These are phyloP conservation scores for Zaprionus africanus DNA, from an alignment of 1,140 invertebrate genomes.

Conservation along the genomic window DNA sequence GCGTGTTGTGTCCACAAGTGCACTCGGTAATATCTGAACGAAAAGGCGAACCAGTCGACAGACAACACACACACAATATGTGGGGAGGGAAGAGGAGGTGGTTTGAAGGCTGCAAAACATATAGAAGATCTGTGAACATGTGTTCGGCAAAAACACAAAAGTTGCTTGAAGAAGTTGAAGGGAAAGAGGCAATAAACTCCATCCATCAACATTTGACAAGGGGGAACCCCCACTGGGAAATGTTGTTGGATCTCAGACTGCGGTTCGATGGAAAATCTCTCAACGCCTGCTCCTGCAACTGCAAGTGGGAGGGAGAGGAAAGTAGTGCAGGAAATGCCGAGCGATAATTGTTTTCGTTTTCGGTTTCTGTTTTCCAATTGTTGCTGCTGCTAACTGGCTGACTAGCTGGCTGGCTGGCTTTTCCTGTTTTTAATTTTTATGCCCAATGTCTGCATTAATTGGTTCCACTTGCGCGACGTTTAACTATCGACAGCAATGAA, in stretches of 20 bases:
- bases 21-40: slow-evolving; percentile 25
- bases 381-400: slow-evolving; percentile 9
- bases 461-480: slow-evolving; percentile 76
- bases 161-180: neutral
- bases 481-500: slow-evolving; percentile 64
- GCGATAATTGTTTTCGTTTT: slow-evolving; percentile 36
- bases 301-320: slow-evolving; percentile 2
- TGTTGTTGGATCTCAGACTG: neutral
- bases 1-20: slow-evolving; percentile 41
- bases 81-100: neutral
- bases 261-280: slow-evolving; percentile 4
- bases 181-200: slow-evolving; percentile 27
- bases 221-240: slow-evolving; percentile 29
- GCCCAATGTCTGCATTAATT: slow-evolving; percentile 62
- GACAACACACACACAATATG: slow-evolving; percentile 17
- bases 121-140: slow-evolving; percentile 71
- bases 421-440: slow-evolving; percentile 52
- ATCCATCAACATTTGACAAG: slow-evolving; percentile 51
- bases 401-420: slow-evolving; percentile 18
- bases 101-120: slow-evolving; percentile 36
- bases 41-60: neutral
- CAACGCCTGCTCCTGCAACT: slow-evolving; percentile 13
- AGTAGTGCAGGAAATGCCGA: slow-evolving; percentile 32
- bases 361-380: slow-evolving; percentile 46
- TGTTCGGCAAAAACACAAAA: slow-evolving; percentile 30